Evolutionary conservation across 2,888 invertebrate genomes (phyloP).

Genomic region (Syritta pipiens): DNA sequence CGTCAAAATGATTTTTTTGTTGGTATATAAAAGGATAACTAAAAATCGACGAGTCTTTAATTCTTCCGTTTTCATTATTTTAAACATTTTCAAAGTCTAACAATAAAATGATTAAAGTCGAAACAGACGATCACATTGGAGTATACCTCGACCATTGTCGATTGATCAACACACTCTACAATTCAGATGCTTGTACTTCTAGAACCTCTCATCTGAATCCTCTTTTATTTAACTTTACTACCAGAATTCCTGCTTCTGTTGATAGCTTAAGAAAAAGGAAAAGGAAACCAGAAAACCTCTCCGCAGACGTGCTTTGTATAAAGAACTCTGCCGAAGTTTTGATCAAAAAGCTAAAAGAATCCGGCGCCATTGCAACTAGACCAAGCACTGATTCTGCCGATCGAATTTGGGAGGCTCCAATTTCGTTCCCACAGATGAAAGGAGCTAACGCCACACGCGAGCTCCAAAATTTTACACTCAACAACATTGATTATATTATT

Average conservation of each 20-base stretch:
- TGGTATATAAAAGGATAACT: no score
- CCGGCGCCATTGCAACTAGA: not conserved
- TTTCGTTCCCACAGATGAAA: conserved; percentile 77
- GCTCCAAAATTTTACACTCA: conserved; percentile 80
- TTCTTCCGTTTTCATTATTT: no score
- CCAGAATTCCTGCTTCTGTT: not conserved
- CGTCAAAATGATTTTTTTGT: no score
- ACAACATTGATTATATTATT: conserved; percentile 82
- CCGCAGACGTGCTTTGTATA: not conserved
- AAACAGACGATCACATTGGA: conserved; percentile 43
- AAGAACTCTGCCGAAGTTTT: conserved; percentile 5
- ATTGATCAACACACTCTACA: conserved; percentile 72
- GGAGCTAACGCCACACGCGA: conserved; percentile 82
- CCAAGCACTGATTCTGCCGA: conserved; percentile 18
- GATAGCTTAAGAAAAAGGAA: conserved; percentile 33
- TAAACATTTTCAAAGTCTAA: no score
- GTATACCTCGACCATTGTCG: conserved; percentile 73
- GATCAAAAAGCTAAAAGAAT: conserved; percentile 2
- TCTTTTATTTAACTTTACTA: conserved; percentile 73
- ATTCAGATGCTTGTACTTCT: not conserved
- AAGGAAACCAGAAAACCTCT: conserved; percentile 20
- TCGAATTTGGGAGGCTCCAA: conserved; percentile 74
- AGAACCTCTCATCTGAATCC: conserved; percentile 69
- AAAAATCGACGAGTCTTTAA: no score
- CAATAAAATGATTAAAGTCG: conserved; percentile 29